Evolutionary conservation across 2,113 vertebrate genomes (phyloP), one percentile per base, ranked within the genome.

Genomic region (Machaerirhynchus nigripectus): DNA sequence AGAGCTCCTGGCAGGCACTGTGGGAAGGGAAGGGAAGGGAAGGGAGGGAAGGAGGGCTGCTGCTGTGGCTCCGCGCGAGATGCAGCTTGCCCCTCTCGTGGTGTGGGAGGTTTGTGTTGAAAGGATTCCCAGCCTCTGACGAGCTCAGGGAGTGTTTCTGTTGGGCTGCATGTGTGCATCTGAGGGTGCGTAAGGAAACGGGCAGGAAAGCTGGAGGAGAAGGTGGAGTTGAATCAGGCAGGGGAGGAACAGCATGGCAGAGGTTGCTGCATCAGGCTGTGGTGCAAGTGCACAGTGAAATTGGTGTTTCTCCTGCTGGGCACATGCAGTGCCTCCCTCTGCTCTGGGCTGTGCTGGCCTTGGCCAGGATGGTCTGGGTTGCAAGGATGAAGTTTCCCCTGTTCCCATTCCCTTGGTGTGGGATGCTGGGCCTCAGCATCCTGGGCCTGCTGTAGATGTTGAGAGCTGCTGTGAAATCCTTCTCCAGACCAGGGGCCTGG

Each of bases 101-200:
- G 57, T 0, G 19, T 94, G 92, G 88, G 92, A 95, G 86, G 88
- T 35, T 64, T 87, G 85, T 1, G 1, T 49, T 81, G 27, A 59
- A 52, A 67, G 30, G n/a, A 78, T 87, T 94, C 80, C 73, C 86
- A 93, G 67, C 70, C 46, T 93, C 42, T 76, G 74, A 53, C 0
- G 1, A 37, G 78, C 81, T 35, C 42, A 33, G 57, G 79, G 69
- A 46, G 75, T 39, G 63, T 83, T 89, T 73, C 49, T 83, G 39
- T 49, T 61, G 64, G 47, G 47, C 27, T 39, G 12, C 0, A 0
- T 64, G 28, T 73, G 42, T 26, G 6, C 0, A 0, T 71, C 65
- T 79, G 77, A 89, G 28, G 40, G 61, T 46, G 53, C 1, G 0
- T 31, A 67, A 2, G 15, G 60, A 84, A 67, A 77, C 1, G 4